phyloP scores from a whole-genome alignment of 1,140 invertebrate genomes.

The Pygmarrhopalites habei region DNA sequence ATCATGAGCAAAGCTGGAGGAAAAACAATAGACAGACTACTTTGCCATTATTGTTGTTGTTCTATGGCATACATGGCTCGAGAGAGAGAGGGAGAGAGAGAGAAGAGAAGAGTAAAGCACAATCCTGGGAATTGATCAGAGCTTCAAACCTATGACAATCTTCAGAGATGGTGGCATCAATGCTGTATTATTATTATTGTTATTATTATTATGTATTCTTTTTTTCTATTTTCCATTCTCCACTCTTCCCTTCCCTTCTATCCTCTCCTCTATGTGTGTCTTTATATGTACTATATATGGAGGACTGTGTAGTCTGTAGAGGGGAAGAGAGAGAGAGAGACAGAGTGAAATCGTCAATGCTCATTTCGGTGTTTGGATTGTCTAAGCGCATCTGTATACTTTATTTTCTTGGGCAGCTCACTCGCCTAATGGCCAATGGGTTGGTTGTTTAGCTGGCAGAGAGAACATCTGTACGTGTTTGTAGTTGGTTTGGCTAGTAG shows the following conservation, averaged over 20 bases:
- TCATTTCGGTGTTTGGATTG: constrained; percentile 12
- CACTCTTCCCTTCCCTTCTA: background rate
- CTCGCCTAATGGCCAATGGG: constrained; percentile 7
- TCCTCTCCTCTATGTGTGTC: background rate
- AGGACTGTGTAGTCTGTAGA: no score
- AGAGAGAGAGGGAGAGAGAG: no score
- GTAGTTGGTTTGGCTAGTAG: constrained; percentile 21
- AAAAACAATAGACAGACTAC: background rate
- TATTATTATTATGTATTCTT: constrained; percentile 3
- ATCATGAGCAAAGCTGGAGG: background rate
- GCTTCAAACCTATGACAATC: no score
- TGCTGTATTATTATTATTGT: constrained; percentile 3
- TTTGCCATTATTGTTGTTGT: no score
- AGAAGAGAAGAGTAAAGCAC: no score
- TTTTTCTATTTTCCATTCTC: background rate
- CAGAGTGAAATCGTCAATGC: no score
- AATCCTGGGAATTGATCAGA: no score
- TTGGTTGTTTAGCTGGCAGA: constrained; percentile 9
- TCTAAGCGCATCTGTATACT: constrained; percentile 10
- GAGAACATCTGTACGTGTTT: constrained; percentile 29
- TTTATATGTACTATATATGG: no score
- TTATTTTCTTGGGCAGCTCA: constrained; percentile 3
- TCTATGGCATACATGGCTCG: no score
- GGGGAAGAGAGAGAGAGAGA: no score
- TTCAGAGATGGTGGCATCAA: no score